phyloP scores from a whole-genome alignment of 2,888 invertebrate genomes.

The Thecocarcelia acutangulata region DNA sequence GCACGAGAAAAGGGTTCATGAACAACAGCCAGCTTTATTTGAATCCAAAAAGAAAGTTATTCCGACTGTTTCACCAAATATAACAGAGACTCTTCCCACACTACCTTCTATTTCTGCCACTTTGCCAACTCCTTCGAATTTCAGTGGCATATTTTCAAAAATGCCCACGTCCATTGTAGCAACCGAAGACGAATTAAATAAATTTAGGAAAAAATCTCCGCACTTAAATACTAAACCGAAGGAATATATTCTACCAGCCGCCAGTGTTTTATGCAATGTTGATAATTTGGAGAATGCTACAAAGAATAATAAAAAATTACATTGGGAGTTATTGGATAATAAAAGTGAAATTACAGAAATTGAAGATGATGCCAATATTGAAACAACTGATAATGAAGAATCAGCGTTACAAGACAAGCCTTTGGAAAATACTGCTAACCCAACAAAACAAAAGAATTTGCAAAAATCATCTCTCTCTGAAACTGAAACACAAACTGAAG shows the following conservation, averaged over 20 bases:
- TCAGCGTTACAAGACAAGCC: conserved; percentile 9
- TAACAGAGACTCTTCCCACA: conserved; percentile 1
- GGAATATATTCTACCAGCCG: conserved; percentile 58
- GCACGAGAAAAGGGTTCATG: too few species aligned
- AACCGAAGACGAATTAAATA: conserved; percentile 26
- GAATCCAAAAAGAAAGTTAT: background rate
- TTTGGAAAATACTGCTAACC: conserved; percentile 5
- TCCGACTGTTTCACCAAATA: background rate
- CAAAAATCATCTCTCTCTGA: conserved; percentile 9
- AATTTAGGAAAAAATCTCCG: conserved; percentile 41
- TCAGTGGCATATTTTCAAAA: conserved; percentile 64
- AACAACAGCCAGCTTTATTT: background rate
- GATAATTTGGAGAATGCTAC: conserved; percentile 62
- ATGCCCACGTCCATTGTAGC: background rate
- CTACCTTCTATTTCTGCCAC: conserved; percentile 58
- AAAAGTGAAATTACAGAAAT: conserved; percentile 61
- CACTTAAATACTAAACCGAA: conserved; percentile 12
- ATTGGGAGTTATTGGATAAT: conserved; percentile 53
- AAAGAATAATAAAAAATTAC: conserved; percentile 48
- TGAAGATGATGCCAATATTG: conserved; percentile 63
- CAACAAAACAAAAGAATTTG: background rate
- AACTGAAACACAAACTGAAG: conserved; percentile 33
- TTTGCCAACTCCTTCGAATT: conserved; percentile 61
- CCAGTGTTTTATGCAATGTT: conserved; percentile 58
- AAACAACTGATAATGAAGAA: conserved; percentile 58